Percentiles rank a stretch among this genome's conserved stretches.
Evolutionary conservation across 1,140 invertebrate species (phyloP).

Genomic region (Pogonomyrmex barbatus): DNA sequence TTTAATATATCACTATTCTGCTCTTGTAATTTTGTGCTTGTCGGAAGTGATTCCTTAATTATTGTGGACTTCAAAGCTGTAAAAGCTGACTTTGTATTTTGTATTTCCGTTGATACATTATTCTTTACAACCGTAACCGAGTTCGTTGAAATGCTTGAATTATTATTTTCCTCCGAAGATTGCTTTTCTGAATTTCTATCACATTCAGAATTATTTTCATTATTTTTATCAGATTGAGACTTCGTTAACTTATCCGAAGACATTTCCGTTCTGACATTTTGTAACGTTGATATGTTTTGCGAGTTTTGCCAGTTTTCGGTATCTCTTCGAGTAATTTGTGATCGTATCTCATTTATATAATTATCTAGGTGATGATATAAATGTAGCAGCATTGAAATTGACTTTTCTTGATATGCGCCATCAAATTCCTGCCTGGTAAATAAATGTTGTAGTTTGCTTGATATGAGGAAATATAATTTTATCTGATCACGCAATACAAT

Average conservation of each 20-base stretch:
- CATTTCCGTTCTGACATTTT: not conserved
- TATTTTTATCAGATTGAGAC: not conserved
- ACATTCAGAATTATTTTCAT: not conserved
- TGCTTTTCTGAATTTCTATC: not conserved
- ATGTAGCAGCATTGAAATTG: not conserved
- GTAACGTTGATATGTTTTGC: not conserved
- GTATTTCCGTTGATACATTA: not conserved
- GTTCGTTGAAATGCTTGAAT: not conserved
- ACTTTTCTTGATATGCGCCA: not conserved
- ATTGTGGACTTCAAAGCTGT: not conserved
- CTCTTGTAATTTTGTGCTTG: not conserved
- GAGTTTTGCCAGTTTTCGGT: too few species aligned
- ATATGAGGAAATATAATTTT: not conserved
- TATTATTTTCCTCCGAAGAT: not conserved
- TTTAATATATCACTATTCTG: not conserved
- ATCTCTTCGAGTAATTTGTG: not conserved
- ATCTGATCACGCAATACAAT: constrained; percentile 25
- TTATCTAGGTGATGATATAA: not conserved
- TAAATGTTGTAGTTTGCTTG: not conserved
- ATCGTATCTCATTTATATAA: too few species aligned
- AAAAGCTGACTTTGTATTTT: not conserved
- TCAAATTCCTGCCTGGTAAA: not conserved
- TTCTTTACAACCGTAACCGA: not conserved
- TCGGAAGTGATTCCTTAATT: not conserved
- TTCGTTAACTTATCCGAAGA: not conserved